A percentile compares a stretch with the other conserved stretches of the same genome.
phyloP scores from a whole-genome alignment of 2,797 vertebrate species.

The Parambassis ranga region DNA sequence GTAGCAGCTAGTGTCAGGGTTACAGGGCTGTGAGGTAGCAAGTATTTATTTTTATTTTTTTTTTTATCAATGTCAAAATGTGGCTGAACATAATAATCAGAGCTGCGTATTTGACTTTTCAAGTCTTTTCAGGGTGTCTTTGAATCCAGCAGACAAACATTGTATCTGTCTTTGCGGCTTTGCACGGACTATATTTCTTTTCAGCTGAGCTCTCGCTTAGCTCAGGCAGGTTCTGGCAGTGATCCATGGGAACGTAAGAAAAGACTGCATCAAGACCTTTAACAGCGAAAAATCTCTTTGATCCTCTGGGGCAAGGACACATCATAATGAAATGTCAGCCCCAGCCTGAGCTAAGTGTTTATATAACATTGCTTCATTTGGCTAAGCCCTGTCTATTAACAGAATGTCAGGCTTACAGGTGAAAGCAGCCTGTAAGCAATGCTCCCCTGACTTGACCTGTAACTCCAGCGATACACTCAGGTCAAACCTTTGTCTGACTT shows the following conservation, averaged over 20 bases:
- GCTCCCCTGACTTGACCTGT: not conserved
- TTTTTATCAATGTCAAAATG: slow-evolving; percentile 35
- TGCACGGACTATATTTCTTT: slow-evolving; percentile 16
- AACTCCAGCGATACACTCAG: not conserved
- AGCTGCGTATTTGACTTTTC: slow-evolving; percentile 14
- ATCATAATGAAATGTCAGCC: slow-evolving; percentile 30
- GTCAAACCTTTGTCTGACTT: not conserved
- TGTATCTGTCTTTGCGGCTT: slow-evolving; percentile 17
- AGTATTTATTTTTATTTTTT: slow-evolving; percentile 11
- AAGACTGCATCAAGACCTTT: slow-evolving; percentile 20
- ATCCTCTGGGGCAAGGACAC: slow-evolving; percentile 12
- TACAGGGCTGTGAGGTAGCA: slow-evolving; percentile 26
- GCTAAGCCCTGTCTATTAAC: not conserved
- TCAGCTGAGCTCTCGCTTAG: slow-evolving; percentile 19
- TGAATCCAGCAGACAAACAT: slow-evolving; percentile 4
- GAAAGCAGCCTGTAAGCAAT: not conserved
- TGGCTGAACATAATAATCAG: slow-evolving; percentile 15
- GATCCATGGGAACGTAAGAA: slow-evolving; percentile 23
- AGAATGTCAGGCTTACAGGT: not conserved
- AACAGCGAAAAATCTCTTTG: slow-evolving; percentile 18
- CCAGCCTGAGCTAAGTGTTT: not conserved
- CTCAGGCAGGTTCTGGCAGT: slow-evolving; percentile 35
- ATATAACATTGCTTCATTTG: slow-evolving; percentile 12
- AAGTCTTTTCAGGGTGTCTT: slow-evolving; percentile 3
- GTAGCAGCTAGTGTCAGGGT: not conserved